These are phyloP conservation scores for Phyllotreta cruciferae DNA, from an alignment of 2,888 invertebrate genomes.

Conservation along the genomic window DNA sequence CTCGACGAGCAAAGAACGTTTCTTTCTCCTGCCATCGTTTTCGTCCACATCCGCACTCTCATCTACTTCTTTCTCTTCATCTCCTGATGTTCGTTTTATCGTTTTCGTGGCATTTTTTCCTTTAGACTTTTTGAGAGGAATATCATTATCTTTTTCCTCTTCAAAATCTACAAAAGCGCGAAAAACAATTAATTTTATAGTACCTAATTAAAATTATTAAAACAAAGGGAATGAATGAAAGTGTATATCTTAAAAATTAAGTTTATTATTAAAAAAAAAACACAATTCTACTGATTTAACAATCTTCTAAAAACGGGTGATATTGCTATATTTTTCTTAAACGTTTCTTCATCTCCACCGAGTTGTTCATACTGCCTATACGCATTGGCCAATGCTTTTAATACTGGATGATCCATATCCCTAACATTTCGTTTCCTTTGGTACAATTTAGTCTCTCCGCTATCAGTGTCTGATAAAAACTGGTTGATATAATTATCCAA, in stretches of 20 bases:
- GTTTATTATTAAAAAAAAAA: no score
- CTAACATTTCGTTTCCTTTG: slow-evolving; percentile 48
- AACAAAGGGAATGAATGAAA: no score
- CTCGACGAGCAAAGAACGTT: slow-evolving; percentile 34
- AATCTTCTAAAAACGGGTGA: slow-evolving; percentile 5
- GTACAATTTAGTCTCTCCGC: slow-evolving; percentile 1
- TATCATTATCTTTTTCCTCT: no score
- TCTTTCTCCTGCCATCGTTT: slow-evolving; percentile 18
- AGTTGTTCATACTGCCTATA: slow-evolving; percentile 54
- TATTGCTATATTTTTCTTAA: slow-evolving; percentile 12
- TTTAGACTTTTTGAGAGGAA: no score
- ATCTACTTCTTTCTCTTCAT: no score
- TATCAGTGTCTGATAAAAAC: slow-evolving; percentile 40
- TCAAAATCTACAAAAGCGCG: no score
- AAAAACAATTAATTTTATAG: no score
- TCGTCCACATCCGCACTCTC: slow-evolving; percentile 25
- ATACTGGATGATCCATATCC: slow-evolving; percentile 51
- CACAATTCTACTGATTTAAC: background rate
- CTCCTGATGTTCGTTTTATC: no score
- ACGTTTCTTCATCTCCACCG: slow-evolving; percentile 51
- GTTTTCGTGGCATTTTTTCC: no score
- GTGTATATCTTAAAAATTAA: no score
- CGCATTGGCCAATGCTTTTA: slow-evolving; percentile 52
- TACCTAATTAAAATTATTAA: no score
- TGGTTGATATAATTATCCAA: slow-evolving; percentile 51